A percentile compares a stretch with the other conserved stretches of the same genome.
Evolutionary conservation across 1,140 invertebrate genomes (phyloP).

Genomic region (silkworm (Bombyx mori)): ASM3026992v2 NC_085116.1:12793501-12794000

Average conservation of each 20-base stretch:
- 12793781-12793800: conserved; percentile 25
- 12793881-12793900: conserved; percentile 60
- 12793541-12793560: neutral
- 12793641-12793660: conserved; percentile 26
- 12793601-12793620: neutral
- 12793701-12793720: conserved; percentile 24
- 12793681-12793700: conserved; percentile 25
- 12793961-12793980: conserved; percentile 22
- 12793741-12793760: conserved; percentile 24
- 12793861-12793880: conserved; percentile 38
- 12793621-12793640: conserved; percentile 28
- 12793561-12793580: conserved; percentile 2
- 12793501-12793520: no score
- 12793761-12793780: conserved; percentile 26
- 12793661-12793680: conserved; percentile 23
- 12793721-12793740: conserved; percentile 22
- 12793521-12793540: no score
- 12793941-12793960: conserved; percentile 26
- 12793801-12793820: conserved; percentile 29
- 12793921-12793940: conserved; percentile 22
- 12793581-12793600: conserved; percentile 4
- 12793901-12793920: conserved; percentile 43
- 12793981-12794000: neutral
- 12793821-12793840: conserved; percentile 63
- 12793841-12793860: conserved; percentile 56